Conservation (phyloP, 2,113 vertebrate genomes). For the Microtus ochrogaster region DNA sequence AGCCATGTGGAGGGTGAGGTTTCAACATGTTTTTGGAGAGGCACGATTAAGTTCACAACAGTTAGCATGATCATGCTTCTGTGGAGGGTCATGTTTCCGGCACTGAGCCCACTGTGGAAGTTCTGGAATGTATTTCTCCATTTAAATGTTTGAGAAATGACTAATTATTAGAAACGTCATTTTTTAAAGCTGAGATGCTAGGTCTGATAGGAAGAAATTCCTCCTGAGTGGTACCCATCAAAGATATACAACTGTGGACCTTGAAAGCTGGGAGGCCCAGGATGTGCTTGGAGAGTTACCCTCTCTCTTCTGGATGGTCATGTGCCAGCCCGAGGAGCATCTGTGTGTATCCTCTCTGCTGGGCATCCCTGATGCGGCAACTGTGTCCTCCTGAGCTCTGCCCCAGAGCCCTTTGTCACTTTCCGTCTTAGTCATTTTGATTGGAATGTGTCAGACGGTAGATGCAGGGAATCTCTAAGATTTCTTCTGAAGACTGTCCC, state of each 20-base stretch:
- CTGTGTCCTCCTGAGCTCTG: not conserved
- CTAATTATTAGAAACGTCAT: not conserved
- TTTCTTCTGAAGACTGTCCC: not conserved
- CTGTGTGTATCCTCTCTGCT: not conserved
- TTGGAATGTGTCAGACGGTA: not conserved
- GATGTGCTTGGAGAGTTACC: not conserved
- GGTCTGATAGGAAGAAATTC: not conserved
- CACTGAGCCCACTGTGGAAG: not conserved
- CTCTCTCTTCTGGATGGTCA: not conserved
- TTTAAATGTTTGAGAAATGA: not conserved
- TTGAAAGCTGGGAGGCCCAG: not conserved
- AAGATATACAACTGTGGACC: not conserved
- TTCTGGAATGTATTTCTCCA: slow-evolving; percentile 22
- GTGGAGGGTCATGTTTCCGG: not conserved
- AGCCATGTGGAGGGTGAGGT: not conserved
- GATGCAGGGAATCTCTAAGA: not conserved
- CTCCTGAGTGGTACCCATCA: not conserved
- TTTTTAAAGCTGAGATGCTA: slow-evolving; percentile 27
- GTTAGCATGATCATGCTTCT: not conserved
- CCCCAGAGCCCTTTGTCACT: not conserved
- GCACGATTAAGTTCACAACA: not conserved
- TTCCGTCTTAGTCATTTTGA: not conserved
- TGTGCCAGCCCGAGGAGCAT: not conserved
- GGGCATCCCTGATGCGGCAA: not conserved
- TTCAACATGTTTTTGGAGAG: not conserved